Evolutionary conservation across 2,888 invertebrate species (phyloP).

Genomic region (Acanthosepion lycidas): DNA sequence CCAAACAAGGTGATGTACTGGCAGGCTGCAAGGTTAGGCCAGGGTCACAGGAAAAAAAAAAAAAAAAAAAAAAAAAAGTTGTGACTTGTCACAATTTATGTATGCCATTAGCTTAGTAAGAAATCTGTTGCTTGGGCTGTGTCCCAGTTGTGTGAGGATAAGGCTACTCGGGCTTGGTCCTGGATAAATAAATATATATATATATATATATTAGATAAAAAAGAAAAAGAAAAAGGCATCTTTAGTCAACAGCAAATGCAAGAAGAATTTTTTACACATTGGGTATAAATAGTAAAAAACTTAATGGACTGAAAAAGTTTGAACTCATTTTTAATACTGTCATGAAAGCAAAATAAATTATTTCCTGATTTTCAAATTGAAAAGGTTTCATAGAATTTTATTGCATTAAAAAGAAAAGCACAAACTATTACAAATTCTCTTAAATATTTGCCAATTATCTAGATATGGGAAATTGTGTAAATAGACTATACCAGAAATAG

Average conservation of each 20-base stretch:
- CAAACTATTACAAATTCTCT: too few relatives aligned
- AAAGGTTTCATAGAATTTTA: too few relatives aligned
- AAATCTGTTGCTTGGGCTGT: conserved; percentile 92
- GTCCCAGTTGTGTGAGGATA: conserved; percentile 95
- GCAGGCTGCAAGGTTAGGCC: conserved; percentile 38
- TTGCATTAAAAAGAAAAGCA: too few relatives aligned
- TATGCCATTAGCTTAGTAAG: conserved; percentile 82
- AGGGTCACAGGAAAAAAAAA: neutral
- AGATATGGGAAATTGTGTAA: too few relatives aligned
- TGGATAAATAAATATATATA: conserved; percentile 60
- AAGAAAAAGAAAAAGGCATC: neutral
- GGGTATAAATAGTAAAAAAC: too few relatives aligned
- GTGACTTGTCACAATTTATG: neutral
- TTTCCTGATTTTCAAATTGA: too few relatives aligned
- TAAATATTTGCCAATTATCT: too few relatives aligned
- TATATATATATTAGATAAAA: neutral
- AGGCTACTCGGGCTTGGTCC: conserved; percentile 89
- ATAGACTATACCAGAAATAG: too few relatives aligned
- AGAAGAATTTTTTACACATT: too few relatives aligned
- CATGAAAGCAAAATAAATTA: too few relatives aligned
- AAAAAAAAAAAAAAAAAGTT: neutral
- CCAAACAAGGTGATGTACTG: conserved; percentile 23
- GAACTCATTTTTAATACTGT: too few relatives aligned
- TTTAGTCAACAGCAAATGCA: neutral
- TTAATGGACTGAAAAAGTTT: too few relatives aligned